Base-by-base conservation (phyloP, 2,888 invertebrate species). In the Drosophila kanekoi region DNA sequence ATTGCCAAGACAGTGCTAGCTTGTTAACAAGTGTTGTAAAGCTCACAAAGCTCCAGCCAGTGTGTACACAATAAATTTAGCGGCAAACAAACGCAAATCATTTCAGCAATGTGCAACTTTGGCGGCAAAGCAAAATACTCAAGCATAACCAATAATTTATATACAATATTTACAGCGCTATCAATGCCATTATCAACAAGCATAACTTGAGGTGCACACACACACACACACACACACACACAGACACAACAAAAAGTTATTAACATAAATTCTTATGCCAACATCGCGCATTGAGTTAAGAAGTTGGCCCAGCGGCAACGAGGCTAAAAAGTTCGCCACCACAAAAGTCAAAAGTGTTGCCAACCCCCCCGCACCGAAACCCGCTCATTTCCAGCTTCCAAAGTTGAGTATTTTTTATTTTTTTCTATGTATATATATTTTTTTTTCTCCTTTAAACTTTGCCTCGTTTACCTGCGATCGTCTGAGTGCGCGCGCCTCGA, bases 251-350 rank as follows among this genome's bases (percentile, higher is more conserved):
- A 57, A 61, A 85, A 89, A 85, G 84, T 85, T 87, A 85, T 85
- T 85, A 85, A 84, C 85, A 85, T 85, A 89, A 85, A 85, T 85
- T 85, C 84, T 71, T 81, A 67, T 77, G 66, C 69, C 63, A 79
- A 81, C 69, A 71, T 49, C 76, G 73, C 67, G 57, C 67, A 77
- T 72, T 51, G 67, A 72, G 77, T 56, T 69, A 70, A 59, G 58
- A 74, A 74, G 58, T 74, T 77, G 53, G 20, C 41, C 66, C 56
- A 38, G 41, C 47, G 13, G 33, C 9, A 47, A 32, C 33, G 45
- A 45, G 43, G 63, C 56, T 52, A 49, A 62, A 69, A 85, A 84
- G 63, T 82, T 87, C 66, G 51, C 74, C 65, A 82, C 78, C 81
- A 72, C 83, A 70, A 80, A 80, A 88, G 83, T 86, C 81, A 80